A percentile compares a stretch with the other conserved stretches of the same genome.
These are phyloP conservation scores for Leptopterna dolabrata DNA, from an alignment of 2,888 invertebrate species.

Conservation along the genomic window DNA sequence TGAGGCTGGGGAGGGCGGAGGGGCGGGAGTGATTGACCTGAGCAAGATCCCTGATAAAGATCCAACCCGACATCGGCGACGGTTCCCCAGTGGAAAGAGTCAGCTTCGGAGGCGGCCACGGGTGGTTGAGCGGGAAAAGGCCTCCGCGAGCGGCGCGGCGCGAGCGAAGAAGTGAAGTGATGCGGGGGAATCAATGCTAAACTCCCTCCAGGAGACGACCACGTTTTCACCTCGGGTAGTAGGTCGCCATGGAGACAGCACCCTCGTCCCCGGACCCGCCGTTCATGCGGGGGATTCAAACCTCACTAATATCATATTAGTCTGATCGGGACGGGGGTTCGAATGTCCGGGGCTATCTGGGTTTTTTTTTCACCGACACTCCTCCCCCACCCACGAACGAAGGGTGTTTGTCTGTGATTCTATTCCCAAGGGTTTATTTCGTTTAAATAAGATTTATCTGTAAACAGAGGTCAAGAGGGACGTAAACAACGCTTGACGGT, in stretches of 20 bases:
- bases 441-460: constrained; percentile 1
- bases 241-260: constrained; percentile 43
- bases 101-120: neutral
- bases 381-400: neutral
- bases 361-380: neutral
- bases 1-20: neutral
- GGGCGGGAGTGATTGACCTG: neutral
- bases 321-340: neutral
- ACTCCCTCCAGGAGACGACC: neutral
- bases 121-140: neutral
- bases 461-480: constrained; percentile 1
- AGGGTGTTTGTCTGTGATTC: neutral
- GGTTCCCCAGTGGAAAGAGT: neutral
- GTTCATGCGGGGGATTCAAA: constrained; percentile 10
- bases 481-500: neutral
- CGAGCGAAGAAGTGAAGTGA: constrained; percentile 1
- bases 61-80: neutral
- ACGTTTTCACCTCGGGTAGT: constrained; percentile 47
- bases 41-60: neutral
- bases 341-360: neutral
- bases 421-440: neutral
- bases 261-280: constrained; percentile 16
- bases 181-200: constrained; percentile 44
- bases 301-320: constrained; percentile 28
- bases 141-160: neutral